Evolutionary conservation across 2,113 vertebrate genomes (phyloP).

Genomic region (Carassius auratus): DNA sequence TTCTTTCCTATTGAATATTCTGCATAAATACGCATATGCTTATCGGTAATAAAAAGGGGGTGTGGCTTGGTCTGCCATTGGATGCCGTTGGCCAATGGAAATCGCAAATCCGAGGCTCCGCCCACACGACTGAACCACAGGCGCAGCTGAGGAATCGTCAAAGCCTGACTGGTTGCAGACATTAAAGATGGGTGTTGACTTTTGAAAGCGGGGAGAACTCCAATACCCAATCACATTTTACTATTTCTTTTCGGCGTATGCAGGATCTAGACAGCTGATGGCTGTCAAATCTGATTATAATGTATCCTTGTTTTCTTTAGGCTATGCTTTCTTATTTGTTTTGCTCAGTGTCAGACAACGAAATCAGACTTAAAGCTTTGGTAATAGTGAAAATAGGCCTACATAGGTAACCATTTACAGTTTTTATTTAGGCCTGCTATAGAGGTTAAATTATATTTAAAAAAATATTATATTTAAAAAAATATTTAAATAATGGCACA

Average conservation of each 20-base stretch:
- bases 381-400: too few relatives aligned
- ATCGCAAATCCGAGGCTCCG: slow-evolving; percentile 4
- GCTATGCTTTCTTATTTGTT: too few relatives aligned
- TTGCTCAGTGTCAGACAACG: too few relatives aligned
- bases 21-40: slow-evolving; percentile 2
- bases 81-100: slow-evolving; percentile 6
- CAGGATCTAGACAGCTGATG: background rate
- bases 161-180: slow-evolving; percentile 35
- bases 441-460: too few relatives aligned
- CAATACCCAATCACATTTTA: background rate
- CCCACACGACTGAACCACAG: slow-evolving; percentile 46
- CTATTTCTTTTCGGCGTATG: too few relatives aligned
- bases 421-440: too few relatives aligned
- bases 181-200: background rate
- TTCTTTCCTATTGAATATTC: background rate
- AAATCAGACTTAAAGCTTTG: too few relatives aligned
- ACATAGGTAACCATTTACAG: too few relatives aligned
- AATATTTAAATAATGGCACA: too few relatives aligned
- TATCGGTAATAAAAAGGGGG: slow-evolving; percentile 34
- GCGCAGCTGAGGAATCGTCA: background rate
- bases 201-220: too few relatives aligned
- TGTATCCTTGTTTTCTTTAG: too few relatives aligned
- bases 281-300: background rate
- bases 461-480: too few relatives aligned
- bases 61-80: slow-evolving; percentile 48